Percentiles rank a stretch among this genome's conserved stretches.
These are phyloP conservation scores for Odontamblyopus rebecca DNA, from an alignment of 2,797 vertebrate species.

Conservation along the genomic window DNA sequence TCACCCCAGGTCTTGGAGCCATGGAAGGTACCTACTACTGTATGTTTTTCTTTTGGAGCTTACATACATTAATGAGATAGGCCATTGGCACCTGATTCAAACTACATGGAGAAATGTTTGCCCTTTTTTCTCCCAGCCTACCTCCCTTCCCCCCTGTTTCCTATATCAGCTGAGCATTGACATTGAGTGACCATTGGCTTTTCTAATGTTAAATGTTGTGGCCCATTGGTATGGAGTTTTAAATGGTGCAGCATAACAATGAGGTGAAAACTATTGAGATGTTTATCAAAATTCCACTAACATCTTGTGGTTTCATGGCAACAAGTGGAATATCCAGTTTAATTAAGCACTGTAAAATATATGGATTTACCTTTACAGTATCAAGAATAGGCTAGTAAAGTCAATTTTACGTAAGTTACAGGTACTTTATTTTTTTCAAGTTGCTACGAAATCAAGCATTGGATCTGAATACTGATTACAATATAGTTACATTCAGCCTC, in stretches of 20 bases:
- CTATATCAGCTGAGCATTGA: slow-evolving; percentile 43
- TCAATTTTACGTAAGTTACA: background rate
- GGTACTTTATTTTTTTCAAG: background rate
- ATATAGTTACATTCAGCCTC: slow-evolving; percentile 35
- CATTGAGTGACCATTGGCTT: slow-evolving; percentile 39
- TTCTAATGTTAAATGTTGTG: slow-evolving; percentile 67
- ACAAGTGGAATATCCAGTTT: background rate
- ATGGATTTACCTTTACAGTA: no score
- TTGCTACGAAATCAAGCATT: background rate
- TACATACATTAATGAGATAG: slow-evolving; percentile 61
- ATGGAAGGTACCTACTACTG: slow-evolving; percentile 69
- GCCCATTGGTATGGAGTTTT: slow-evolving; percentile 22
- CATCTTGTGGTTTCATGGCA: slow-evolving; percentile 18
- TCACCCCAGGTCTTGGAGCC: slow-evolving; percentile 38
- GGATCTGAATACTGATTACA: slow-evolving; percentile 19
- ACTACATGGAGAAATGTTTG: slow-evolving; percentile 64
- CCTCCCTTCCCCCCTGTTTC: slow-evolving; percentile 44
- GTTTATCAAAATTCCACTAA: slow-evolving; percentile 32
- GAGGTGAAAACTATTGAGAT: slow-evolving; percentile 28
- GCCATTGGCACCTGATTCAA: slow-evolving; percentile 72
- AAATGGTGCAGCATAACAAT: slow-evolving; percentile 43
- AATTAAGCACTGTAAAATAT: background rate
- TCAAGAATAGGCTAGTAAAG: no score
- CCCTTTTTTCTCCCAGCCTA: slow-evolving; percentile 39
- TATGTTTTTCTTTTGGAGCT: slow-evolving; percentile 45